Percentiles rank a stretch among this genome's conserved stretches.
phyloP scores from a whole-genome alignment of 37 sponge, comb jelly and placozoan species.

The Eunapius fragilis region DNA sequence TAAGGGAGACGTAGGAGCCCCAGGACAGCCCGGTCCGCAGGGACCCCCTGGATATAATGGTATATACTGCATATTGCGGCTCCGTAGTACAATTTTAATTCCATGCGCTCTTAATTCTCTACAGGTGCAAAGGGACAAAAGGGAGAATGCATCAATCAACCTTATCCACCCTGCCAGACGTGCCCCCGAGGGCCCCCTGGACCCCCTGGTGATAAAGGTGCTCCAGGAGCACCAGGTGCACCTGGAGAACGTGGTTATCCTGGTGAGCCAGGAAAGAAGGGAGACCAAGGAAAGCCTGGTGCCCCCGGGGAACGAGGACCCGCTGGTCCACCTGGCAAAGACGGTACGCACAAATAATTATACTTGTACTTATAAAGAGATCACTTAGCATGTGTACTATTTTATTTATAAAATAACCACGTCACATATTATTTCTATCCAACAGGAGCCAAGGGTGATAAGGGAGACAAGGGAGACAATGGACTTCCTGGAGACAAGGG shows the following conservation, averaged over 20 bases:
- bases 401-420: no score
- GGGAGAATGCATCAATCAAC: not conserved
- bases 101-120: not conserved
- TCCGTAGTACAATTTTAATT: not conserved
- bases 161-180: not conserved
- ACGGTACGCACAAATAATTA: not conserved
- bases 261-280: not conserved
- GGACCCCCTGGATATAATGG: not conserved
- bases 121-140: not conserved
- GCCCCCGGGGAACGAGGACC: slow-evolving; percentile 43
- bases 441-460: slow-evolving; percentile 37
- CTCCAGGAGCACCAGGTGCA: no score
- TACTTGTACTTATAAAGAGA: not conserved
- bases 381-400: no score
- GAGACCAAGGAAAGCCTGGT: slow-evolving; percentile 29
- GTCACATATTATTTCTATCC: not conserved
- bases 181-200: slow-evolving; percentile 13
- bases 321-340: slow-evolving; percentile 41
- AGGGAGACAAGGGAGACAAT: slow-evolving; percentile 46
- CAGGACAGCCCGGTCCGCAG: not conserved
- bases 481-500: slow-evolving; percentile 60
- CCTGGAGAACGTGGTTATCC: no score
- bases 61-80: not conserved
- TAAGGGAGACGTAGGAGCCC: not conserved
- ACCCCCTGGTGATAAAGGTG: slow-evolving; percentile 3